Base-by-base conservation (phyloP, 2,888 invertebrate genomes). In the Tetranychus truncatus region DNA sequence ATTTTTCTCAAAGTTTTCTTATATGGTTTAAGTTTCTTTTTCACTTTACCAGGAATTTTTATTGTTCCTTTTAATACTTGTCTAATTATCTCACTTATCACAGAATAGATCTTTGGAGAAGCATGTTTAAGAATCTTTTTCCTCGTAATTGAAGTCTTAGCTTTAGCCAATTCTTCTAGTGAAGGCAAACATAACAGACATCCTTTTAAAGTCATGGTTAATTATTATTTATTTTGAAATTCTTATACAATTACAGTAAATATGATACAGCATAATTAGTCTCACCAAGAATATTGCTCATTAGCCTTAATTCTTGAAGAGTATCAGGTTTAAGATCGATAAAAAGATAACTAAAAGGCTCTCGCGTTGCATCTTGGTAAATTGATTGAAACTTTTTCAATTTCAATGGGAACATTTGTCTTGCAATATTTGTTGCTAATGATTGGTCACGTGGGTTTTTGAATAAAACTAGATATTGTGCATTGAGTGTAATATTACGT, bases 371-470 rank as follows among this genome's bases (percentile, higher is more conserved):
- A 72, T 72, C 72, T 45, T 72, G 21, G 1, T 72, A 72, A 44
- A 20, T 45, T 34, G n/a, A 0, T 45, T 34, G 34, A 20, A 72
- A 45, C 5, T 21, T 21, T 9, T 34, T 34, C 6, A 45, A 4
- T 15, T 72, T 34, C 3, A 24, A 8, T 21, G 72, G 72, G 11
- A 21, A 72, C 44, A 72, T 20, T 45, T 72, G 72, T 7, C 72
- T 20, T 20, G 44, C 72, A 7, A 72, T 20, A 72, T 72, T 72
- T 8, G 24, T 44, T 9, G 24, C 24, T 3, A 21, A 11, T 20
- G 72, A 44, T 45, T 45, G 34, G 45, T 72, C 72, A 21, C 72
- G n/a, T 45, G 45, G 44, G 11, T 72, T 72, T n/a, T 72, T 72
- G 6, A 72, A 44, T 18, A 34, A n/a, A 34, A 72, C 34, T 6